These are phyloP conservation scores for Rhabdornis inornatus DNA, from an alignment of 2,113 vertebrate species.

Conservation along the genomic window DNA sequence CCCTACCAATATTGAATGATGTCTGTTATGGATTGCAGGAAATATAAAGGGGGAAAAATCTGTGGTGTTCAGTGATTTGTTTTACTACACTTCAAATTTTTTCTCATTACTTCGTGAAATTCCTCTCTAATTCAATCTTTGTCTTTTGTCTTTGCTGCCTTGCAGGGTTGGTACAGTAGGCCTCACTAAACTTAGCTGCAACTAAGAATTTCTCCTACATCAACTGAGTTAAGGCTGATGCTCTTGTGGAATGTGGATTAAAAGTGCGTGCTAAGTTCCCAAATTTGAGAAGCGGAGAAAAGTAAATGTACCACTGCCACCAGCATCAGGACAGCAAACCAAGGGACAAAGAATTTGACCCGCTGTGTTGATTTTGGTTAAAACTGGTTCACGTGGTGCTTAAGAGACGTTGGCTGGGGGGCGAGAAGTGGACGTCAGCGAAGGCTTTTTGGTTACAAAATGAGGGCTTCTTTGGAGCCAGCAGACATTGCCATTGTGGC, in stretches of 20 bases:
- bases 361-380: slow-evolving; percentile 74
- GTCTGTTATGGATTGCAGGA: slow-evolving; percentile 22
- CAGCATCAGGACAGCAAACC: slow-evolving; percentile 92
- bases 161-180: slow-evolving; percentile 94
- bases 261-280: slow-evolving; percentile 83
- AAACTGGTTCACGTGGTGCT: slow-evolving; percentile 73
- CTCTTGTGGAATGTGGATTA: slow-evolving; percentile 86
- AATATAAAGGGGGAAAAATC: slow-evolving; percentile 40
- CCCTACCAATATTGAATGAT: not conserved
- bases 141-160: slow-evolving; percentile 95
- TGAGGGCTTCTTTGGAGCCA: slow-evolving; percentile 87
- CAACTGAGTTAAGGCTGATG: slow-evolving; percentile 87
- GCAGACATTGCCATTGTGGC: slow-evolving; percentile 94
- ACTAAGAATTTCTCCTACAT: slow-evolving; percentile 86
- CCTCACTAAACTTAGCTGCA: slow-evolving; percentile 87
- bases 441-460: slow-evolving; percentile 72
- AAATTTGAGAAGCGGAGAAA: slow-evolving; percentile 81
- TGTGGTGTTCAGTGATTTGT: slow-evolving; percentile 68
- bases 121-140: slow-evolving; percentile 84
- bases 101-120: slow-evolving; percentile 73
- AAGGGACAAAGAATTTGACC: slow-evolving; percentile 87
- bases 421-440: slow-evolving; percentile 67
- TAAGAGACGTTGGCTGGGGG: slow-evolving; percentile 74
- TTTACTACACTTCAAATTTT: slow-evolving; percentile 74
- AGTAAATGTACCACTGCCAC: slow-evolving; percentile 82